A percentile compares a stretch with the other conserved stretches of the same genome.
Evolutionary conservation across 2,113 vertebrate genomes (phyloP).

Genomic region (Phalacrocorax aristotelis): DNA sequence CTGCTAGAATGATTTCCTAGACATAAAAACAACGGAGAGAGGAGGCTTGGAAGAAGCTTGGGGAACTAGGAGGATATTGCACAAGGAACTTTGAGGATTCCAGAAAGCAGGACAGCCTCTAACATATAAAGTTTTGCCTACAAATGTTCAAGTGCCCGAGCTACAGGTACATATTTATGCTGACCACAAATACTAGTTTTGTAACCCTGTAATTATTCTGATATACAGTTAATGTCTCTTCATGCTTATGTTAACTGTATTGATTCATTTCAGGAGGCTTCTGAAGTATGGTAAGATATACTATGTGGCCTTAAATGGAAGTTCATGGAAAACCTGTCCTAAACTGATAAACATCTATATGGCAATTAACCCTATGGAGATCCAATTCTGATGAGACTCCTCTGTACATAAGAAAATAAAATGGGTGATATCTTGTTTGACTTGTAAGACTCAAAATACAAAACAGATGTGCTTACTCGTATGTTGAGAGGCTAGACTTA

Average conservation of each 20-base stretch:
- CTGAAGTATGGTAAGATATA: not conserved
- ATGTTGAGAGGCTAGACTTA: not conserved
- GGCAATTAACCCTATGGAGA: not conserved
- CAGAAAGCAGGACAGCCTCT: not conserved
- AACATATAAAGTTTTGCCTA: not conserved
- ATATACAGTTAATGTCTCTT: not conserved
- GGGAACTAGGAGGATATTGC: not conserved
- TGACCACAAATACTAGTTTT: not conserved
- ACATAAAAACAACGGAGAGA: not conserved
- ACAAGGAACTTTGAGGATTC: not conserved
- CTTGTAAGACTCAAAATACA: not conserved
- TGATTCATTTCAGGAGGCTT: not conserved
- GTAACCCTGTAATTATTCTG: not conserved
- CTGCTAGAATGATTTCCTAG: not conserved
- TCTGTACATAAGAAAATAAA: not conserved
- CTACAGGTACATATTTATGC: not conserved
- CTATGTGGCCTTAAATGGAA: not conserved
- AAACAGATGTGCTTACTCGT: not conserved
- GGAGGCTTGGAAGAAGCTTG: not conserved
- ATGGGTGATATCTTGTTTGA: not conserved
- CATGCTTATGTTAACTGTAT: not conserved
- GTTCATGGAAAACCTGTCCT: not conserved
- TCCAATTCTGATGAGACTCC: not conserved
- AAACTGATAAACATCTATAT: not conserved
- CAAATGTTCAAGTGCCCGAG: not conserved